These are phyloP conservation scores for Collichthys lucidus DNA, from an alignment of 2,113 vertebrate species.

Conservation along the genomic window DNA sequence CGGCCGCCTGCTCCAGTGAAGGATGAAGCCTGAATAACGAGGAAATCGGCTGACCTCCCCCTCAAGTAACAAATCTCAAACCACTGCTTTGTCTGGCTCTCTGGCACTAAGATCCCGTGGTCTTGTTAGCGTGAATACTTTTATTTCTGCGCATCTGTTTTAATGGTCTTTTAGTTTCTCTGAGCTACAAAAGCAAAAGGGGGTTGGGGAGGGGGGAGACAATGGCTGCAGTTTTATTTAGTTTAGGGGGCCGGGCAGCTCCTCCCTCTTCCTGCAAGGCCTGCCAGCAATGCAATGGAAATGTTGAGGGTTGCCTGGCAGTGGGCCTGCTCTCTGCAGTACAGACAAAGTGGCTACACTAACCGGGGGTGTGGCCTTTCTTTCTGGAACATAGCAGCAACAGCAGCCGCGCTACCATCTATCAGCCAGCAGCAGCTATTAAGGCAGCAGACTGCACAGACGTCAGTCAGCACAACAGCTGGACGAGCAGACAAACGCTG, in stretches of 20 bases:
- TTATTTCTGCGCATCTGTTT: constrained; percentile 48
- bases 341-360: constrained; percentile 51
- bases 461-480: constrained; percentile 74
- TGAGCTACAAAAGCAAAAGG: not conserved
- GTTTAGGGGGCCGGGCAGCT: constrained; percentile 29
- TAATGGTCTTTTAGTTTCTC: constrained; percentile 18
- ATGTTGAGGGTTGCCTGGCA: constrained; percentile 73
- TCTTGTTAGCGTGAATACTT: constrained; percentile 37
- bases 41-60: constrained; percentile 68
- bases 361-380: constrained; percentile 57
- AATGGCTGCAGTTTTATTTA: constrained; percentile 67
- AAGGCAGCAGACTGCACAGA: constrained; percentile 7
- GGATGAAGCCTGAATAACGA: constrained; percentile 28
- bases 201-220: not conserved
- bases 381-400: constrained; percentile 36
- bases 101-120: constrained; percentile 51
- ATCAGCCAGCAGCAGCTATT: constrained; percentile 38
- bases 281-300: constrained; percentile 74
- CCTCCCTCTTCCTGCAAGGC: constrained; percentile 70
- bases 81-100: constrained; percentile 64
- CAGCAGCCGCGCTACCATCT: constrained; percentile 37
- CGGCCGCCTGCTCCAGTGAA: constrained; percentile 53
- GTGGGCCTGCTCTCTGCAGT: constrained; percentile 67
- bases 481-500: not conserved
- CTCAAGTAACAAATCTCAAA: constrained; percentile 48